Percentiles rank a stretch among this genome's conserved stretches.
Conservation (phyloP, 2,888 invertebrate genomes). For the Gymnosoma rotundatum region DNA sequence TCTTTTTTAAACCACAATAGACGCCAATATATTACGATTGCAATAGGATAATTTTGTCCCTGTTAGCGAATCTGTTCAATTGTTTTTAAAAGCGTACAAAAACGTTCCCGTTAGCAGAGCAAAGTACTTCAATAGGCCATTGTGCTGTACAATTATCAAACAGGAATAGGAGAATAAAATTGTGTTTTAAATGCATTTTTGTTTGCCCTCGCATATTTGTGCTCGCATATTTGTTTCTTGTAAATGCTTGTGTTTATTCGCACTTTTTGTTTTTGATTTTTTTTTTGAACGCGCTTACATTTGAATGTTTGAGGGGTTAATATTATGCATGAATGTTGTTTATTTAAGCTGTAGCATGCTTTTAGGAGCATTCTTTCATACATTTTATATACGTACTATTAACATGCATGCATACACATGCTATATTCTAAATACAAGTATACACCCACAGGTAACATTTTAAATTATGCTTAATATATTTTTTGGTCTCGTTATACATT, state of each 20-base stretch:
- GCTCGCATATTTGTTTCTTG: slow-evolving; percentile 14
- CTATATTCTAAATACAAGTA: background rate
- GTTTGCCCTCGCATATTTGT: background rate
- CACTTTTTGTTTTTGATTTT: slow-evolving; percentile 24
- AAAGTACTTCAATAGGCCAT: no score
- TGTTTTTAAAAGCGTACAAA: no score
- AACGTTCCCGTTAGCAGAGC: no score
- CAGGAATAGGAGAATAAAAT: no score
- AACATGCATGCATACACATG: background rate
- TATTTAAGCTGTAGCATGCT: slow-evolving; percentile 52
- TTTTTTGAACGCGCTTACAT: slow-evolving; percentile 1
- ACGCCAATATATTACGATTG: no score
- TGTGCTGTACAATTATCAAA: no score
- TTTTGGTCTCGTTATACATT: slow-evolving; percentile 34
- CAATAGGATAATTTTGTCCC: no score
- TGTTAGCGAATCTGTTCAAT: no score
- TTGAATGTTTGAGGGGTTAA: slow-evolving; percentile 42
- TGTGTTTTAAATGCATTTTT: background rate
- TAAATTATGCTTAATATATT: slow-evolving; percentile 33
- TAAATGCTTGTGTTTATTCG: slow-evolving; percentile 41
- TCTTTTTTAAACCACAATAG: no score
- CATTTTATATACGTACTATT: background rate
- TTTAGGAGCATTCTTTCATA: slow-evolving; percentile 39
- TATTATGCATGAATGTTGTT: slow-evolving; percentile 51
- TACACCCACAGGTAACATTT: slow-evolving; percentile 13